Evolutionary conservation across 2,113 vertebrate genomes (phyloP).

Genomic region (Callionymus lyra): DNA sequence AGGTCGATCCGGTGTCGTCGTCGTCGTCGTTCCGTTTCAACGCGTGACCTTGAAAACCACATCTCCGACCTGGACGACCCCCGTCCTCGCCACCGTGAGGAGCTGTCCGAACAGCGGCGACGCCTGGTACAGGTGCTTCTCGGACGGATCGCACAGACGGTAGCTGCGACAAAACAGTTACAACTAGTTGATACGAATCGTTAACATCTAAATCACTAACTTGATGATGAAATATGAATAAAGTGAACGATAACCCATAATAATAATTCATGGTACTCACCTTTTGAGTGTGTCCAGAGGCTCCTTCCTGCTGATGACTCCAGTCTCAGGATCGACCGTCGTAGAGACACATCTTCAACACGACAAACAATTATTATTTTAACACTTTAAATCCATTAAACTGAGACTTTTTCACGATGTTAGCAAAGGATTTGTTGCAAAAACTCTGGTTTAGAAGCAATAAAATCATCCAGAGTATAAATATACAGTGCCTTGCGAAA

Average conservation of each 20-base stretch:
- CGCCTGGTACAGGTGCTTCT: conserved; percentile 69
- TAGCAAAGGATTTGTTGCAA: conserved; percentile 1
- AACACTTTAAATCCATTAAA: background rate
- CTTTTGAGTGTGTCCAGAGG: conserved; percentile 86
- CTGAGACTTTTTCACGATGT: background rate
- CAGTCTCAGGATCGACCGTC: conserved; percentile 87
- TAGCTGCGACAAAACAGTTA: too few relatives aligned
- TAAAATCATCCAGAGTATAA: too few relatives aligned
- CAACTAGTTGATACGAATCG: too few relatives aligned
- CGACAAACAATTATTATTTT: background rate
- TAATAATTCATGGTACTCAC: too few relatives aligned
- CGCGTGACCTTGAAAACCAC: conserved; percentile 71
- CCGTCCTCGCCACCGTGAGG: conserved; percentile 70
- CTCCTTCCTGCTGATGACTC: conserved; percentile 79
- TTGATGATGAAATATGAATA: background rate
- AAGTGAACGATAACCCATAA: too few relatives aligned
- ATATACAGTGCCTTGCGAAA: too few relatives aligned
- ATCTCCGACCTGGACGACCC: conserved; percentile 75
- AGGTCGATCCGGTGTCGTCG: too few relatives aligned
- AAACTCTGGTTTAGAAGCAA: conserved; percentile 6
- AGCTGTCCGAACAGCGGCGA: conserved; percentile 79
- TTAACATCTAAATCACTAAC: background rate
- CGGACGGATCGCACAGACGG: conserved; percentile 70
- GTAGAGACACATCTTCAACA: conserved; percentile 91
- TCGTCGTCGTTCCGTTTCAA: conserved; percentile 21